Evolutionary conservation across 1,140 invertebrate genomes (phyloP).

Genomic region (Drosophila ohnishii): DNA sequence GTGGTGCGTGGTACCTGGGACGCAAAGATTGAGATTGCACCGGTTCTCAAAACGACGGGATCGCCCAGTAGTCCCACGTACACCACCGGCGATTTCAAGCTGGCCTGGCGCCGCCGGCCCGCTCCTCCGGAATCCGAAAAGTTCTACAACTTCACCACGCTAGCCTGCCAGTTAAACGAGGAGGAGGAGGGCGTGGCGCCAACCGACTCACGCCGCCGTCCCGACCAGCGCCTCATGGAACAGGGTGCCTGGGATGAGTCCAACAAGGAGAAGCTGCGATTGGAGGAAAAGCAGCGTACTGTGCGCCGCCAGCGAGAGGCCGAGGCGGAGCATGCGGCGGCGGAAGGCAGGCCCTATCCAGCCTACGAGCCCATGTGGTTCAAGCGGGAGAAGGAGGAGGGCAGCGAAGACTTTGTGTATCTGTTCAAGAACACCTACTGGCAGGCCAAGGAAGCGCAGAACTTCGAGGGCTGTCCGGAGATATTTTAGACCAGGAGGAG

Average conservation of each 20-base stretch:
- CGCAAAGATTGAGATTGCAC: slow-evolving; percentile 95
- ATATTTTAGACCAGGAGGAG: slow-evolving; percentile 88
- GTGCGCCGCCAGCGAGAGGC: slow-evolving; percentile 89
- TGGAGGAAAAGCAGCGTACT: slow-evolving; percentile 97
- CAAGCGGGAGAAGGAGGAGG: slow-evolving; percentile 90
- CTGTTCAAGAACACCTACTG: slow-evolving; percentile 96
- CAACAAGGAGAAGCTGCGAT: slow-evolving; percentile 91
- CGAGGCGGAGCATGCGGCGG: slow-evolving; percentile 91
- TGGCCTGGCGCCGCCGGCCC: slow-evolving; percentile 93
- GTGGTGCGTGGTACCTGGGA: slow-evolving; percentile 98
- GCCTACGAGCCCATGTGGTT: slow-evolving; percentile 97
- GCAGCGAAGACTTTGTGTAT: slow-evolving; percentile 92
- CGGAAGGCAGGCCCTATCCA: slow-evolving; percentile 88
- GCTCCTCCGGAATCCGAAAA: slow-evolving; percentile 88
- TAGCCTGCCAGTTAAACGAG: slow-evolving; percentile 98
- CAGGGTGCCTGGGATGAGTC: slow-evolving; percentile 98
- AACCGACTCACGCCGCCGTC: slow-evolving; percentile 96
- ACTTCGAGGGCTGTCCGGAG: slow-evolving; percentile 96
- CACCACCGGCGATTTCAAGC: slow-evolving; percentile 93
- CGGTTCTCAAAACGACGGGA: slow-evolving; percentile 90
- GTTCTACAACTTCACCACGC: slow-evolving; percentile 97
- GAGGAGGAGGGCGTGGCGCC: slow-evolving; percentile 95
- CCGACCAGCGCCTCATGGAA: slow-evolving; percentile 99
- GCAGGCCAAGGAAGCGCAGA: slow-evolving; percentile 93
- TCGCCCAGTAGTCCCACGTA: slow-evolving; percentile 92